Conservation (phyloP, 53 echinoderm and acorn worm genomes). For the Hippasteria phrygiana region DNA sequence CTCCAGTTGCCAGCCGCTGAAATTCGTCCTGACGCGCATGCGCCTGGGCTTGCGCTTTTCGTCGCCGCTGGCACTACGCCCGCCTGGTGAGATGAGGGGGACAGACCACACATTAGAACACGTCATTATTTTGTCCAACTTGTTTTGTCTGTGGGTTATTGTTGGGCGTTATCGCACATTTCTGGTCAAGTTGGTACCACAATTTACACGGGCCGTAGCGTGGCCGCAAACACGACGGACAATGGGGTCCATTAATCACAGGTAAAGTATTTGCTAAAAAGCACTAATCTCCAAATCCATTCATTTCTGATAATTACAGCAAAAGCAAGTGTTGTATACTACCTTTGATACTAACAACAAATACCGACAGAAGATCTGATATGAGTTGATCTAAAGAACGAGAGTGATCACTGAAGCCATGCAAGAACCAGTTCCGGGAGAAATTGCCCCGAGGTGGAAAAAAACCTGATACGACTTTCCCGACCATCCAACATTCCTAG, state of each 20-base stretch:
- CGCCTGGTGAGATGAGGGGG: not conserved
- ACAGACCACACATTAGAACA: not conserved
- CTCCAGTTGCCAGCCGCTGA: conserved; percentile 93
- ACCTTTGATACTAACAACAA: no score
- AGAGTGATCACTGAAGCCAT: not conserved
- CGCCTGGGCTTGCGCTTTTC: conserved; percentile 76
- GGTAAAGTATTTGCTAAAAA: no score
- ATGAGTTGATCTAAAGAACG: not conserved
- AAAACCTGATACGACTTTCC: conserved; percentile 12
- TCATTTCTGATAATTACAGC: no score
- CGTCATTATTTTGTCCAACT: not conserved
- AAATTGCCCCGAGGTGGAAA: not conserved
- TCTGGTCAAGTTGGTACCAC: not conserved
- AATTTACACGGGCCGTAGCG: not conserved
- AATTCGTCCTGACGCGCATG: conserved; percentile 96
- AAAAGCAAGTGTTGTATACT: no score
- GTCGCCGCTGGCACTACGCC: not conserved
- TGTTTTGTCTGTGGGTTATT: not conserved
- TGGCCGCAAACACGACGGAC: not conserved
- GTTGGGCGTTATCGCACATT: not conserved
- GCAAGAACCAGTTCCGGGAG: not conserved
- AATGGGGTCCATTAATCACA: conserved; percentile 15
- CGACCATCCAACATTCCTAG: conserved; percentile 30
- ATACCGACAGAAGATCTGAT: no score
- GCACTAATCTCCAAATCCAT: no score